Percentiles rank a stretch among this genome's conserved stretches.
These are phyloP conservation scores for Trochalopteron elliotii DNA, from an alignment of 2,113 vertebrate species.

Conservation along the genomic window DNA sequence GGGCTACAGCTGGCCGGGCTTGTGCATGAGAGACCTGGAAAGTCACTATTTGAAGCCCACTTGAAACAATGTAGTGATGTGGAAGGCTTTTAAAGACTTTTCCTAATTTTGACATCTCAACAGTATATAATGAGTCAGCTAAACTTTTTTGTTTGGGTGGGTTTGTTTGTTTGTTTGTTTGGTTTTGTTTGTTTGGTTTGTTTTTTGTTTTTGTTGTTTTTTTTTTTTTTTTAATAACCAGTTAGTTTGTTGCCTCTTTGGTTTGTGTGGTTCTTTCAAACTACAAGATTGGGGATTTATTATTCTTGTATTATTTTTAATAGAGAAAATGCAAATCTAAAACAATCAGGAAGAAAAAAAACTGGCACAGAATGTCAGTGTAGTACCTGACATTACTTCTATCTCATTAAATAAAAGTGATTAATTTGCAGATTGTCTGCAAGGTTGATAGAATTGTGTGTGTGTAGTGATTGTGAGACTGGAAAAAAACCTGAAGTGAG, in stretches of 20 bases:
- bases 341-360: neutral
- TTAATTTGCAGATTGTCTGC: neutral
- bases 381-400: neutral
- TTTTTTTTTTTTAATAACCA: neutral
- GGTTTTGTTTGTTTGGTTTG: neutral
- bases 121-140: neutral
- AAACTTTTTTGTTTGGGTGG: neutral
- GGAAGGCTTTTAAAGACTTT: neutral
- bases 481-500: neutral
- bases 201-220: neutral
- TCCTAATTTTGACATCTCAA: neutral
- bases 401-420: neutral
- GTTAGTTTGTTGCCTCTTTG: neutral
- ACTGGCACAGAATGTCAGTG: accelerated
- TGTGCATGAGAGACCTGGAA: neutral
- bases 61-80: neutral
- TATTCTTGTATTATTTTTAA: neutral
- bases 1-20: neutral
- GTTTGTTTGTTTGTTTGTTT: neutral
- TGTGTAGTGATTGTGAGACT: neutral
- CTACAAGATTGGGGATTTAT: accelerated
- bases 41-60: neutral
- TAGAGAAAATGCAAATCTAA: neutral
- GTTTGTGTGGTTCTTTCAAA: neutral
- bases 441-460: neutral